Percentiles rank a stretch among this genome's conserved stretches.
Evolutionary conservation across 2,888 invertebrate species (phyloP).

Genomic region (Agrochola litura): DNA sequence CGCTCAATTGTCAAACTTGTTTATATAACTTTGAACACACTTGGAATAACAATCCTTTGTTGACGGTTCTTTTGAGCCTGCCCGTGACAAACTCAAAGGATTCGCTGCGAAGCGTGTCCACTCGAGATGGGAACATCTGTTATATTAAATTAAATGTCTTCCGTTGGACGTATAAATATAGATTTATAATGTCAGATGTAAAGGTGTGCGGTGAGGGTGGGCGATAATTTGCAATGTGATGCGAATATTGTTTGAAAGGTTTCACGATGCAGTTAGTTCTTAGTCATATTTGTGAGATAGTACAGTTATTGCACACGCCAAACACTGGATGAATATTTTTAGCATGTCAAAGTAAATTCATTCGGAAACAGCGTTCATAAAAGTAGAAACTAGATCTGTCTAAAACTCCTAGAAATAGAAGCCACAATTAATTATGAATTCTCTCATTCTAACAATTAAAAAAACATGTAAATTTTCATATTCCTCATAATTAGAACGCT

Average conservation of each 20-base stretch:
- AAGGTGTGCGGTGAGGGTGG: conserved; percentile 66
- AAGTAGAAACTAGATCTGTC: neutral
- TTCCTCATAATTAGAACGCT: conserved; percentile 3
- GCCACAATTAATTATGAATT: neutral
- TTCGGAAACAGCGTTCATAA: neutral
- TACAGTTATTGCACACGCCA: neutral
- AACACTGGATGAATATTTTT: neutral
- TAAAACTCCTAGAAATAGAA: neutral
- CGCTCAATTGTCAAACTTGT: conserved; percentile 83
- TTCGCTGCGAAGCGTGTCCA: conserved; percentile 81
- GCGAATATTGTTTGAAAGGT: conserved; percentile 10
- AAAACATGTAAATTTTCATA: neutral
- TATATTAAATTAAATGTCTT: conserved; percentile 86
- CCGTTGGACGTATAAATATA: conserved; percentile 76
- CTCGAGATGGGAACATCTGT: conserved; percentile 83
- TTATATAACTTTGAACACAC: conserved; percentile 84
- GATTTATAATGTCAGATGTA: conserved; percentile 71
- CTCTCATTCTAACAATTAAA: neutral
- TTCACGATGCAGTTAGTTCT: neutral
- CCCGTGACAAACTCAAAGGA: conserved; percentile 86
- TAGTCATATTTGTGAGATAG: neutral
- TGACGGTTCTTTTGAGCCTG: conserved; percentile 84
- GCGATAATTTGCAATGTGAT: conserved; percentile 62
- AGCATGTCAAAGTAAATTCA: neutral
- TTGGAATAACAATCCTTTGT: conserved; percentile 87